Conservation (phyloP, 2,888 invertebrate genomes). For the Brachyptera risi region DNA sequence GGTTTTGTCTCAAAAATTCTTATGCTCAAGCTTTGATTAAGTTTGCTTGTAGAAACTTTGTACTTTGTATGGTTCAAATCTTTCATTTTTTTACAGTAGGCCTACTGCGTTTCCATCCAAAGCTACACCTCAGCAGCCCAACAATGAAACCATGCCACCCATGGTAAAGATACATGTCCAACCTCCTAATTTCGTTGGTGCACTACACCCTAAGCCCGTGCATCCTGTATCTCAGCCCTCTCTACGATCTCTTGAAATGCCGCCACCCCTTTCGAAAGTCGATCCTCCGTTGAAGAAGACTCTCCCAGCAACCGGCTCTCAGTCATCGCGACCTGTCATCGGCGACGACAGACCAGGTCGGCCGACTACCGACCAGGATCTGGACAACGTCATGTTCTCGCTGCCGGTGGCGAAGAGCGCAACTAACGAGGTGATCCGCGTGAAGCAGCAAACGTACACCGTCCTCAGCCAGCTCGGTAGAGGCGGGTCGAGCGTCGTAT, state of each 20-base stretch:
- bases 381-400: background rate
- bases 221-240: background rate
- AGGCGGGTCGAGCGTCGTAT: constrained; percentile 90
- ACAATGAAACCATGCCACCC: too few relatives aligned
- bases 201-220: background rate
- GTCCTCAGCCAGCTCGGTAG: constrained; percentile 72
- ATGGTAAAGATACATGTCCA: too few relatives aligned
- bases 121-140: too few relatives aligned
- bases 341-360: background rate
- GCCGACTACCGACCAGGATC: background rate
- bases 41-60: too few relatives aligned
- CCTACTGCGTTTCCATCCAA: too few relatives aligned
- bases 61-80: too few relatives aligned
- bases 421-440: too few relatives aligned
- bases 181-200: background rate
- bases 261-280: background rate
- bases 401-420: background rate
- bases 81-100: too few relatives aligned
- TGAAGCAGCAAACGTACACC: too few relatives aligned
- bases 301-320: background rate
- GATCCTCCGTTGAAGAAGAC: too few relatives aligned
- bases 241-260: background rate
- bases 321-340: background rate
- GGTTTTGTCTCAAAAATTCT: too few relatives aligned
- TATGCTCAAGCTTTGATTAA: too few relatives aligned